Percentiles rank a stretch among this genome's conserved stretches.
phyloP scores from a whole-genome alignment of 2,888 invertebrate genomes.

The Tortricodes alternella region DNA sequence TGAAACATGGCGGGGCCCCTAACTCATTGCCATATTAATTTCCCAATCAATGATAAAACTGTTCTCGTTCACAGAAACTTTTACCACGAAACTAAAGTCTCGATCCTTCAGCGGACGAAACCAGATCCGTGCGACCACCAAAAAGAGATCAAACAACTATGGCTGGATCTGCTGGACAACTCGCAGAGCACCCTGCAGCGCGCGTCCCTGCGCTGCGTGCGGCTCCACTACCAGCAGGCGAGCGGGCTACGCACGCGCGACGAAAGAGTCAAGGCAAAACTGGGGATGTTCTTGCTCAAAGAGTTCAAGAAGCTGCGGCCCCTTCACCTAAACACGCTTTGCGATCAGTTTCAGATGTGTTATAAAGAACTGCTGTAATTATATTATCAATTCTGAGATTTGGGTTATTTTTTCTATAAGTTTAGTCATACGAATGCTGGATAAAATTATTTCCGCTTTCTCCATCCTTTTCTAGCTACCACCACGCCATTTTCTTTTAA shows the following conservation, averaged over 20 bases:
- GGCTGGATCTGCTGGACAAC: constrained; percentile 45
- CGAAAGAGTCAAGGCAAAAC: not conserved
- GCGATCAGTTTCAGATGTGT: not conserved
- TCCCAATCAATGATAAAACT: not conserved
- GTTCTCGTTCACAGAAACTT: not conserved
- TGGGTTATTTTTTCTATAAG: too few relatives aligned
- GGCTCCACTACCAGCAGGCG: constrained; percentile 32
- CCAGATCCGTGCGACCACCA: not conserved
- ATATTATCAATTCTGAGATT: too few relatives aligned
- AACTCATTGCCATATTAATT: too few relatives aligned
- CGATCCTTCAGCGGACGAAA: not conserved
- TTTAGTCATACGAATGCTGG: too few relatives aligned
- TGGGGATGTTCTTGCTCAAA: not conserved
- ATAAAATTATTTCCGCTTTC: too few relatives aligned
- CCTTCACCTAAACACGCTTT: not conserved
- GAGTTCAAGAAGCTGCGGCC: not conserved
- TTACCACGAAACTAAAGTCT: not conserved
- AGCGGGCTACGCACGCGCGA: not conserved
- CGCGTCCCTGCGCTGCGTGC: constrained; percentile 38
- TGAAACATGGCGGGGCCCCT: too few relatives aligned
- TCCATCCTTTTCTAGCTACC: too few relatives aligned
- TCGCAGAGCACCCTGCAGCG: constrained; percentile 35
- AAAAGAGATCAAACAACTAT: constrained; percentile 16
- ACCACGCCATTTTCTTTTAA: too few relatives aligned
- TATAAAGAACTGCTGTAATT: too few relatives aligned